A percentile compares a stretch with the other conserved stretches of the same genome.
These are phyloP conservation scores for Salvelinus alpinus DNA, from an alignment of 2,113 vertebrate species.

Conservation along the genomic window DNA sequence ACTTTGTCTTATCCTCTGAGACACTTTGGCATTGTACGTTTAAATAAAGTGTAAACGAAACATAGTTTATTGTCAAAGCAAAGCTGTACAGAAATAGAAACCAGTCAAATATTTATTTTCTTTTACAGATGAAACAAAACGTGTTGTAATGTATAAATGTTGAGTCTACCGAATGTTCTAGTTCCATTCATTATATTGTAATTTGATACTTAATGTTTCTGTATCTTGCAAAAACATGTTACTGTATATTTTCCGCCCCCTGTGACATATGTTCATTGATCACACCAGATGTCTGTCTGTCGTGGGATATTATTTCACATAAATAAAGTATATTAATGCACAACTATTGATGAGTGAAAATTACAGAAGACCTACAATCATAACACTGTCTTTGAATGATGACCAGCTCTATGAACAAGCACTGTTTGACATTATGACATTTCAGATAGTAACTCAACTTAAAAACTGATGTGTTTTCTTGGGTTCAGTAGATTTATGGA, in stretches of 20 bases:
- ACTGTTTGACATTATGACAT: constrained; percentile 24
- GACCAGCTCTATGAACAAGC: background rate
- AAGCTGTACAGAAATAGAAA: constrained; percentile 36
- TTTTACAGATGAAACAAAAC: constrained; percentile 43
- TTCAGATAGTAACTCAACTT: constrained; percentile 38
- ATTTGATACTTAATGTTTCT: constrained; percentile 64
- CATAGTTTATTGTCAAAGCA: constrained; percentile 44
- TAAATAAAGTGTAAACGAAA: constrained; percentile 29
- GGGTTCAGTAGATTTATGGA: constrained; percentile 27
- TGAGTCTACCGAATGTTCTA: constrained; percentile 60
- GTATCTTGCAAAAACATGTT: constrained; percentile 51
- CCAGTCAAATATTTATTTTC: constrained; percentile 54
- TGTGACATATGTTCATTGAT: constrained; percentile 58
- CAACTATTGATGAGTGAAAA: background rate
- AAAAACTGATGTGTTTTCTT: constrained; percentile 28
- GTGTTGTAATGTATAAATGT: constrained; percentile 37
- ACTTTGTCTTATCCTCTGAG: constrained; percentile 62
- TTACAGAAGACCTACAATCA: background rate
- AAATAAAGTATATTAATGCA: constrained; percentile 58
- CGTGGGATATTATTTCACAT: constrained; percentile 66
- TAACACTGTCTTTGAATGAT: background rate
- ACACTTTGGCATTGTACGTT: constrained; percentile 38
- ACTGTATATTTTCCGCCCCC: background rate
- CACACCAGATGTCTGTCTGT: constrained; percentile 61
- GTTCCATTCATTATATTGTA: constrained; percentile 54